phyloP scores from a whole-genome alignment of 2,113 vertebrate species.

The Henicopernis longicauda region DNA sequence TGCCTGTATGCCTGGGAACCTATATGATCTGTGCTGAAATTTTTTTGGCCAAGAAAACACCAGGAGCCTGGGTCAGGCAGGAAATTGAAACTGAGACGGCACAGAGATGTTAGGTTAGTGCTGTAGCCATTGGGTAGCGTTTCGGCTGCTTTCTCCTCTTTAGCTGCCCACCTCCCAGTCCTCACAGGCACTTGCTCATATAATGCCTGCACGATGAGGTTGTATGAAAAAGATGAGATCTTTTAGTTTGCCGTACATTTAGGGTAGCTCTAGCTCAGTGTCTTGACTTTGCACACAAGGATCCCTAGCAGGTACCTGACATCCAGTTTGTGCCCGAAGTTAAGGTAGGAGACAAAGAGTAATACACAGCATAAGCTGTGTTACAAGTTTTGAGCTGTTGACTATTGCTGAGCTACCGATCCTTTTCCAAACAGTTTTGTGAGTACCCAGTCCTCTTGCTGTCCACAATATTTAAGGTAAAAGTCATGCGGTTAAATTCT shows the following conservation, averaged over 20 bases:
- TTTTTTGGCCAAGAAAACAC: neutral
- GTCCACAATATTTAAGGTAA: neutral
- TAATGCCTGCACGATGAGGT: neutral
- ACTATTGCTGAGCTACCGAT: neutral
- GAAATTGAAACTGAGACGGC: neutral
- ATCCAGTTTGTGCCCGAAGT: neutral
- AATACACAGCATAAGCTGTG: neutral
- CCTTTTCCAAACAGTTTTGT: neutral
- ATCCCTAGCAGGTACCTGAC: neutral
- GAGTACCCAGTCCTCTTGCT: neutral
- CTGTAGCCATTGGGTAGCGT: fast-evolving
- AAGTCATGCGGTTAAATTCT: neutral
- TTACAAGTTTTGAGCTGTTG: neutral
- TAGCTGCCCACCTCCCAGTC: neutral
- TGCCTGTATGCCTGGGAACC: neutral
- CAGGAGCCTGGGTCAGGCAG: neutral
- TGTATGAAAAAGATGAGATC: neutral
- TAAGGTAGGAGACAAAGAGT: neutral
- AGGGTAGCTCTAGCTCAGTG: neutral
- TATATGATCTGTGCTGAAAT: neutral
- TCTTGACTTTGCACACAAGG: neutral
- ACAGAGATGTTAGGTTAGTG: neutral
- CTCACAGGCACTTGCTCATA: neutral
- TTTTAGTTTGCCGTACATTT: neutral
- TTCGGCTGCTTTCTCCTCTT: neutral